Percentiles rank a stretch among this genome's conserved stretches.
phyloP scores from a whole-genome alignment of 2,888 invertebrate genomes.

The Graphium colonna region DNA sequence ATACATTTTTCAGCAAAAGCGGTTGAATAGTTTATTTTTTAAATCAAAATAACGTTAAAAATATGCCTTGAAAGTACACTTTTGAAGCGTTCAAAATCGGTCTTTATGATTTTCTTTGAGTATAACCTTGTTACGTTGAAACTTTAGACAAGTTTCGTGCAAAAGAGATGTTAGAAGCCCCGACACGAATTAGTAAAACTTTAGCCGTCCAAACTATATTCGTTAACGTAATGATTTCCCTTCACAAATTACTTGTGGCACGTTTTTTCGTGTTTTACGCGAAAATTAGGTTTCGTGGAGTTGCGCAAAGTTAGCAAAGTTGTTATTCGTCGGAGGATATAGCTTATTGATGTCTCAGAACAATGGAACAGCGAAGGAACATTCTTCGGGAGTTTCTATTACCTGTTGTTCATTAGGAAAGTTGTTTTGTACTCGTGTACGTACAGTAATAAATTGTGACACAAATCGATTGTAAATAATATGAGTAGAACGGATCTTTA shows the following conservation, averaged over 20 bases:
- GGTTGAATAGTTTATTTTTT: too few species aligned
- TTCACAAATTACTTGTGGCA: conserved; percentile 13
- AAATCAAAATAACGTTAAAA: too few species aligned
- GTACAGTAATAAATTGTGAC: neutral
- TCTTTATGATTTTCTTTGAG: too few species aligned
- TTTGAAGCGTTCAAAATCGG: too few species aligned
- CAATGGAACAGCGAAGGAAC: neutral
- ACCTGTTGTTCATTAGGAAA: conserved; percentile 3
- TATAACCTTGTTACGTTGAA: too few species aligned
- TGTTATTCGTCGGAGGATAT: neutral
- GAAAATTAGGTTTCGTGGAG: neutral
- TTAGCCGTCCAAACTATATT: neutral
- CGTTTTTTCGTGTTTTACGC: conserved; percentile 17
- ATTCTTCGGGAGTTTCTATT: neutral
- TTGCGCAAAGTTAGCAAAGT: neutral
- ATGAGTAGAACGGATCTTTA: neutral
- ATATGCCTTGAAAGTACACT: too few species aligned
- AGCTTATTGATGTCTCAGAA: neutral
- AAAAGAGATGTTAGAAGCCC: conserved; percentile 6
- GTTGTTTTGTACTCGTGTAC: neutral
- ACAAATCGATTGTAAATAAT: neutral
- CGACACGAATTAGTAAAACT: conserved; percentile 12
- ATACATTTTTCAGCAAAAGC: too few species aligned
- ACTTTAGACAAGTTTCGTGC: conserved; percentile 7
- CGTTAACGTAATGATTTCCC: conserved; percentile 11